These are phyloP conservation scores for Taxidea taxus DNA, from an alignment of 2,113 vertebrate genomes.

Conservation along the genomic window DNA sequence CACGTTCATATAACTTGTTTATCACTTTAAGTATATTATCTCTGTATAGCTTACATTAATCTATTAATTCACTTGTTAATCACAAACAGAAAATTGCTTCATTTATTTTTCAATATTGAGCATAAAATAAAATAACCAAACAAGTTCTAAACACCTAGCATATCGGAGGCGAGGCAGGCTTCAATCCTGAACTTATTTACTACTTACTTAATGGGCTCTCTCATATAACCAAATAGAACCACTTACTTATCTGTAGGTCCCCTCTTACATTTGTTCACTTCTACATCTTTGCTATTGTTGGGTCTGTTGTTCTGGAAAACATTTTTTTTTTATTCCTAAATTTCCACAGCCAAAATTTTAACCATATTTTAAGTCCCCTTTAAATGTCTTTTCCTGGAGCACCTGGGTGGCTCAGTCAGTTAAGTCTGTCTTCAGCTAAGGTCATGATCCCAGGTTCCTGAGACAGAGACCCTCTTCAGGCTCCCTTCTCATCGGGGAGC, in stretches of 20 bases:
- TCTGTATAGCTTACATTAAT: background rate
- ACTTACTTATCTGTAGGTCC: background rate
- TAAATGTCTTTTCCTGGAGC: background rate
- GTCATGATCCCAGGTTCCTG: background rate
- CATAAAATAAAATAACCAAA: background rate
- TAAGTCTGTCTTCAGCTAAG: background rate
- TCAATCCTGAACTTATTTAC: background rate
- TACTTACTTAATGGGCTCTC: background rate
- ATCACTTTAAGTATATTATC: background rate
- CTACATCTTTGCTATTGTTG: background rate
- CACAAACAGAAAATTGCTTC: background rate
- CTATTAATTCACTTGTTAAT: background rate
- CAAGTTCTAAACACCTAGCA: background rate
- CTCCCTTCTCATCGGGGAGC: too few species aligned
- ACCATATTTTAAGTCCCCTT: background rate
- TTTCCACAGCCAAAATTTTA: background rate
- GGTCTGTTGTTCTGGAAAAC: background rate
- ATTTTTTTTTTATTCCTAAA: background rate
- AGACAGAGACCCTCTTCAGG: background rate
- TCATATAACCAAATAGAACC: background rate
- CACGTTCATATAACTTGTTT: background rate
- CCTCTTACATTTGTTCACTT: background rate
- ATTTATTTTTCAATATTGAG: constrained; percentile 15
- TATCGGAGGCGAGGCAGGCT: background rate
- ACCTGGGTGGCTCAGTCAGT: background rate